A percentile compares a stretch with the other conserved stretches of the same genome.
These are phyloP conservation scores for Odontesthes bonariensis DNA, from an alignment of 2,113 vertebrate genomes.

Conservation along the genomic window DNA sequence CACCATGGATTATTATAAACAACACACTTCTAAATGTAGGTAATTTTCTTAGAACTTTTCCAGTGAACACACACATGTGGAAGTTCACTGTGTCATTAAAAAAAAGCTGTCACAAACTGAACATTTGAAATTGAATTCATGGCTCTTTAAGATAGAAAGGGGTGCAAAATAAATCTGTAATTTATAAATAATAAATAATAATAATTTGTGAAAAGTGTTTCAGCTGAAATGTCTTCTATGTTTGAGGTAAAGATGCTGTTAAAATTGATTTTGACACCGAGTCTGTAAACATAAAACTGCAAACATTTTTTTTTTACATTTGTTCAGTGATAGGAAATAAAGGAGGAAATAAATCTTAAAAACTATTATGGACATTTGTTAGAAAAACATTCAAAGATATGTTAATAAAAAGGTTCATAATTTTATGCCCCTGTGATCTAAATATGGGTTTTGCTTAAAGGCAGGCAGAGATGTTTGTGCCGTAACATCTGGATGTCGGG, in stretches of 20 bases:
- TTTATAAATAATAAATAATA: no score
- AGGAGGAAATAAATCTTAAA: background rate
- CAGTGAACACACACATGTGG: background rate
- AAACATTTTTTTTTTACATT: constrained; percentile 9
- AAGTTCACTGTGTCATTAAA: constrained; percentile 26
- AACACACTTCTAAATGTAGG: constrained; percentile 17
- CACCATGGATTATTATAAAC: constrained; percentile 39
- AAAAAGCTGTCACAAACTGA: constrained; percentile 11
- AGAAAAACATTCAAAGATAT: background rate
- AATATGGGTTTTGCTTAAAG: constrained; percentile 38
- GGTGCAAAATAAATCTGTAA: constrained; percentile 32
- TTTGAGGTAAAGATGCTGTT: constrained; percentile 23
- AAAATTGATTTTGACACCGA: constrained; percentile 29
- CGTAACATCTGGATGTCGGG: constrained; percentile 82
- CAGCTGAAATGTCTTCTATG: constrained; percentile 5
- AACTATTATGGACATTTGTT: constrained; percentile 6
- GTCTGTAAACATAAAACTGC: constrained; percentile 26
- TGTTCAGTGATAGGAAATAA: constrained; percentile 24
- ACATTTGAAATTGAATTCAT: background rate
- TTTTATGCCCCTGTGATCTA: constrained; percentile 45
- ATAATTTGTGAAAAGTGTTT: constrained; percentile 11
- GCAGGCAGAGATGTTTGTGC: constrained; percentile 59
- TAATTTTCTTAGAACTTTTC: constrained; percentile 3
- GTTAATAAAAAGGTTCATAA: constrained; percentile 16
- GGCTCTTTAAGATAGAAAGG: constrained; percentile 27